Conservation (phyloP, 2,113 vertebrate genomes). For the Syrmaticus mikado region DNA sequence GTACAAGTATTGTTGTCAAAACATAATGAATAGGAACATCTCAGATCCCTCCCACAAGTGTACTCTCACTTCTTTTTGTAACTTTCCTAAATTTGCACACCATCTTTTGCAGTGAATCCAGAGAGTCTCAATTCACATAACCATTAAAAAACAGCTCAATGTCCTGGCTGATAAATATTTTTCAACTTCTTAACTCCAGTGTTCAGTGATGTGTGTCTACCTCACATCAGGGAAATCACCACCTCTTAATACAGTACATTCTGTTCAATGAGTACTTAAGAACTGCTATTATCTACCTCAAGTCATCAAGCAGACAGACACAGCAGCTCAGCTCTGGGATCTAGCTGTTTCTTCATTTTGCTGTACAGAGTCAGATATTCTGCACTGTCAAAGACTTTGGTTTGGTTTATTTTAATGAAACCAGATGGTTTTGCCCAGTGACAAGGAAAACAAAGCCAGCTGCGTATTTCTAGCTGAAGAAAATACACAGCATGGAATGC, state of each 20-base stretch:
- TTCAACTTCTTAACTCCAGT: not conserved
- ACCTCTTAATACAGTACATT: not conserved
- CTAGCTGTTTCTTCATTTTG: not conserved
- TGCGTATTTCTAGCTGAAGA: not conserved
- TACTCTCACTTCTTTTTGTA: not conserved
- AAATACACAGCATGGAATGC: not conserved
- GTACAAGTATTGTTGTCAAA: not conserved
- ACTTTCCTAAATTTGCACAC: not conserved
- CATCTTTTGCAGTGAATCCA: not conserved
- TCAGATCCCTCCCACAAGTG: not conserved
- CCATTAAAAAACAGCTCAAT: not conserved
- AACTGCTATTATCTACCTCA: not conserved
- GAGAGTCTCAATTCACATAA: not conserved
- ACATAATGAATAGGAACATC: not conserved
- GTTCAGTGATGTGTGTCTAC: accelerated
- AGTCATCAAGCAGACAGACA: not conserved
- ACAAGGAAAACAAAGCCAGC: not conserved
- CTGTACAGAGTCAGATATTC: not conserved
- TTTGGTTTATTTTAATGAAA: not conserved
- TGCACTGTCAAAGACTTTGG: not conserved
- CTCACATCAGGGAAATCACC: not conserved
- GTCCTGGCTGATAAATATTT: not conserved
- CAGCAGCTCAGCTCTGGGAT: not conserved
- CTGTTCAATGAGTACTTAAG: not conserved
- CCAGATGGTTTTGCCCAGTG: not conserved